These are phyloP conservation scores for Mizuhopecten yessoensis DNA, from an alignment of 1,140 invertebrate species.

Conservation along the genomic window DNA sequence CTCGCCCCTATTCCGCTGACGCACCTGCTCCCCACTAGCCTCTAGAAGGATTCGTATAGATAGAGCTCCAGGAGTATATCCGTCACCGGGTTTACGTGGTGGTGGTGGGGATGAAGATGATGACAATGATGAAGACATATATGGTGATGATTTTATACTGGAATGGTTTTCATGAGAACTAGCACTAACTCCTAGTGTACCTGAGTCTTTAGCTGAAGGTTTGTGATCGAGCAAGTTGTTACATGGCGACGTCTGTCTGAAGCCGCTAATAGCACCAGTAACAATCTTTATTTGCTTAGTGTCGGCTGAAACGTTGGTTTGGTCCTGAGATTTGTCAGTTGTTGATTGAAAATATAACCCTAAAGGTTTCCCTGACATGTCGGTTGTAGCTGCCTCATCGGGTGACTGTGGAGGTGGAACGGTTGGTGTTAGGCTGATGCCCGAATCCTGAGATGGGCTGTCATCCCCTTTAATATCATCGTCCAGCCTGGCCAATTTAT, in stretches of 20 bases:
- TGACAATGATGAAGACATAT: slow-evolving; percentile 3
- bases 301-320: not conserved
- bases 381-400: slow-evolving; percentile 9
- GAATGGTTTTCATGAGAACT: slow-evolving; percentile 38
- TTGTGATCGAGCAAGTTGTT: slow-evolving; percentile 17
- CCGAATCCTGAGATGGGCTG: slow-evolving; percentile 4
- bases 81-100: not conserved
- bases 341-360: not conserved
- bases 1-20: not conserved
- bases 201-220: not conserved
- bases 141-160: slow-evolving; percentile 42
- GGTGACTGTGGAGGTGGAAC: slow-evolving; percentile 6
- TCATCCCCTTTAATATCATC: slow-evolving; percentile 18
- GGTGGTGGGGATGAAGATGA: not conserved
- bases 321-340: slow-evolving; percentile 19
- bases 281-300: not conserved
- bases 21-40: slow-evolving; percentile 54
- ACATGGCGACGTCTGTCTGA: not conserved
- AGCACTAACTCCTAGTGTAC: slow-evolving; percentile 14
- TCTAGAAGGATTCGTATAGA: slow-evolving; percentile 57
- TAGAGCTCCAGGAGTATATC: not conserved
- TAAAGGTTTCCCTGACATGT: slow-evolving; percentile 3
- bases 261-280: not conserved
- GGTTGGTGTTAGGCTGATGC: slow-evolving; percentile 12
- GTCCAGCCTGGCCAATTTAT: not conserved